Evolutionary conservation across 2,113 vertebrate genomes (phyloP).

Genomic region (Morphnarchus princeps): DNA sequence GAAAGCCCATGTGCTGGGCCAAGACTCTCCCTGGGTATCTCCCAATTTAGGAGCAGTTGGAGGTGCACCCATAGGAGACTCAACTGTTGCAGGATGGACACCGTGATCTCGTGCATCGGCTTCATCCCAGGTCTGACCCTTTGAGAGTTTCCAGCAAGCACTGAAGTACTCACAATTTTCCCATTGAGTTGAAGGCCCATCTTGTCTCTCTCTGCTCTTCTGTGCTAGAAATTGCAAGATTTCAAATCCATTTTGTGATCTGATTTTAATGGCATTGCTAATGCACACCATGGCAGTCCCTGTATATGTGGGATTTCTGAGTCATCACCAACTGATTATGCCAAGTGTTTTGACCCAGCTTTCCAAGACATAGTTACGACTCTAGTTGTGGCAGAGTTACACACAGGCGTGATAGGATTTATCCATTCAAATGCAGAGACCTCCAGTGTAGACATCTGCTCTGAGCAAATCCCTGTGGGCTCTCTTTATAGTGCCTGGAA

Average conservation of each 20-base stretch:
- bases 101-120: background rate
- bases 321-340: background rate
- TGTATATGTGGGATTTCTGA: background rate
- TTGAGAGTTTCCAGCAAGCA: background rate
- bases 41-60: background rate
- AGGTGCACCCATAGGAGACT: background rate
- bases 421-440: background rate
- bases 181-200: fast-evolving
- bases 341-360: background rate
- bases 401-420: background rate
- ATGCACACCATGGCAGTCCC: background rate
- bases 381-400: background rate
- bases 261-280: background rate
- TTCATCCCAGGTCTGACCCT: background rate
- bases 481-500: background rate
- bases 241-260: background rate
- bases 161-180: background rate
- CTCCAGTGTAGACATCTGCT: background rate
- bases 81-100: background rate
- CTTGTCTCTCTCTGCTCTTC: background rate
- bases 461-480: background rate
- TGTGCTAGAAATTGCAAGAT: background rate
- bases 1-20: background rate
- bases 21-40: background rate
- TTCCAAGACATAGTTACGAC: background rate